Evolutionary conservation across 92 coral and sea anemone species (phyloP).

Genomic region (Bergia puertoricense): DNA sequence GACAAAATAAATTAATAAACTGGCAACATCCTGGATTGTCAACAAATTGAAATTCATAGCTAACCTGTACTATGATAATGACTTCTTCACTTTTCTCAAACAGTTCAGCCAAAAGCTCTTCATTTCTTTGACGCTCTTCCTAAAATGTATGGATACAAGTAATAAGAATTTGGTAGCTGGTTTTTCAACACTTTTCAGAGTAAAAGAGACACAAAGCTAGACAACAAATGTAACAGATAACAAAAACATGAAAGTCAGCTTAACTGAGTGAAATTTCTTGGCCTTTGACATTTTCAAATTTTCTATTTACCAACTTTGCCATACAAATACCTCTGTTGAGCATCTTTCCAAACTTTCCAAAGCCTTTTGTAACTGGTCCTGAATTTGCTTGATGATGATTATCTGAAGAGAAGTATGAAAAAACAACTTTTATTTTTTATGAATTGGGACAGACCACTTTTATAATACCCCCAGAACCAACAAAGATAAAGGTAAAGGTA

Average conservation of each 20-base stretch:
- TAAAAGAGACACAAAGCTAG: too few relatives aligned
- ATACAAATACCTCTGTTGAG: conserved; percentile 48
- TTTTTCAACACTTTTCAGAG: too few relatives aligned
- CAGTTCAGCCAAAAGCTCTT: conserved; percentile 64
- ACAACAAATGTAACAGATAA: too few relatives aligned
- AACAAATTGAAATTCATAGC: not conserved
- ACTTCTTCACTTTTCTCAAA: conserved; percentile 82
- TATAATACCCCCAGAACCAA: too few relatives aligned
- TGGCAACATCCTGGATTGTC: too few relatives aligned
- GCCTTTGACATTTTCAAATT: not conserved
- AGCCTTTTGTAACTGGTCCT: conserved; percentile 43
- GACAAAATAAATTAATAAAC: too few relatives aligned
- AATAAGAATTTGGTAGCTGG: too few relatives aligned
- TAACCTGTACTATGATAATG: conserved; percentile 86
- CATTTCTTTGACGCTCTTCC: conserved; percentile 63
- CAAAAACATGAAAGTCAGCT: too few relatives aligned
- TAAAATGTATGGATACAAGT: not conserved
- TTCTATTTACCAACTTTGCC: not conserved
- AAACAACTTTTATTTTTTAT: not conserved
- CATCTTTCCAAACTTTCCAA: conserved; percentile 74
- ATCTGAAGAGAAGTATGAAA: conserved; percentile 50
- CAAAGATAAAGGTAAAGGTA: too few relatives aligned
- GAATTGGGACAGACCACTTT: too few relatives aligned
- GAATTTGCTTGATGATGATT: not conserved
- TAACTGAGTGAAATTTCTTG: too few relatives aligned